Evolutionary conservation across 2,113 vertebrate species (phyloP).

Genomic region (Triplophysa tibetana): DNA sequence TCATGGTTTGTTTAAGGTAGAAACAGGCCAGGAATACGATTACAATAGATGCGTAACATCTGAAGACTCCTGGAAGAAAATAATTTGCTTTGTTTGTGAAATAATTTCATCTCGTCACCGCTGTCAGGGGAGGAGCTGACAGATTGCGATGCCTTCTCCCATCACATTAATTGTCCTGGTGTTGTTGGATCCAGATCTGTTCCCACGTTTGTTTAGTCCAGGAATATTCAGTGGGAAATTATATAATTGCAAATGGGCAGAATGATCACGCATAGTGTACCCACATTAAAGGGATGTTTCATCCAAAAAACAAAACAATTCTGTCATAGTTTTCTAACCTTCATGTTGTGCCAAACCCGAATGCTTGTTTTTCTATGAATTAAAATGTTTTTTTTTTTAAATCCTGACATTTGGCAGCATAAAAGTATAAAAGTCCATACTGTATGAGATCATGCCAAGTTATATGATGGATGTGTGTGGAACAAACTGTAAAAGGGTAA

Average conservation of each 20-base stretch:
- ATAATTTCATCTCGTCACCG: slow-evolving; percentile 17
- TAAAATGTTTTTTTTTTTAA: too few species aligned
- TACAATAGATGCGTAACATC: slow-evolving; percentile 33
- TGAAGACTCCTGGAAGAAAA: slow-evolving; percentile 1
- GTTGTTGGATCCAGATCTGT: slow-evolving; percentile 6
- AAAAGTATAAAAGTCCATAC: not conserved
- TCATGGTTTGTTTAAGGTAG: slow-evolving; percentile 24
- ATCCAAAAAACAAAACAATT: too few species aligned
- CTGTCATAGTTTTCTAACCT: not conserved
- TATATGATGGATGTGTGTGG: too few species aligned
- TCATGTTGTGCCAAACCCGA: not conserved
- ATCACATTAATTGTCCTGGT: slow-evolving; percentile 27
- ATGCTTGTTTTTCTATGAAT: not conserved
- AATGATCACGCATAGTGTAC: not conserved
- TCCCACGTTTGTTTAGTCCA: slow-evolving; percentile 20
- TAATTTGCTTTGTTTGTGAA: slow-evolving; percentile 16
- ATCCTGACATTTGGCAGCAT: not conserved
- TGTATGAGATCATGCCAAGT: too few species aligned
- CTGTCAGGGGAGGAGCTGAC: slow-evolving; percentile 22
- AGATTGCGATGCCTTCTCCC: slow-evolving; percentile 31
- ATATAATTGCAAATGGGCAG: not conserved
- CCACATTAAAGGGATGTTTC: not conserved
- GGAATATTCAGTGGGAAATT: slow-evolving; percentile 3
- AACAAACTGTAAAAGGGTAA: too few species aligned
- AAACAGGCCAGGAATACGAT: slow-evolving; percentile 29